Evolutionary conservation across 2,888 invertebrate species (phyloP).

Genomic region (Pollenia labialis): DNA sequence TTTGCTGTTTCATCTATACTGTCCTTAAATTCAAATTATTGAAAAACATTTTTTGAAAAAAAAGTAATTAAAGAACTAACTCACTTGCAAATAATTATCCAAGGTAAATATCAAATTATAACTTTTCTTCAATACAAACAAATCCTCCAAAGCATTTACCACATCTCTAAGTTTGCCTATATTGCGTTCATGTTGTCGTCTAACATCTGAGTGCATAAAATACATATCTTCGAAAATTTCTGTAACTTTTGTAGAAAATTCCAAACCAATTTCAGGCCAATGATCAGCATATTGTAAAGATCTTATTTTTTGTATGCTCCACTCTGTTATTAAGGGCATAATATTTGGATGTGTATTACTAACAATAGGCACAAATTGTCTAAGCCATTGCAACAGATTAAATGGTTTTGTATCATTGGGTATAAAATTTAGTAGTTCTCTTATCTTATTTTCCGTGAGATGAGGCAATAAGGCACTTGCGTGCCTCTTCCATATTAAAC

Average conservation of each 20-base stretch:
- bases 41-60: neutral
- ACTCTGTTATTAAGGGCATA: constrained; percentile 82
- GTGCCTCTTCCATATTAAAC: constrained; percentile 83
- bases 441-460: constrained; percentile 79
- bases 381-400: constrained; percentile 82
- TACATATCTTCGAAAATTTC: constrained; percentile 82
- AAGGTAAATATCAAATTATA: constrained; percentile 82
- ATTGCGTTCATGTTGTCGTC: constrained; percentile 81
- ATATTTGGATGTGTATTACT: constrained; percentile 81
- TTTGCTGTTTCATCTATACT: constrained; percentile 82
- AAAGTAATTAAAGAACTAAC: constrained; percentile 12
- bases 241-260: constrained; percentile 82
- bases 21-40: constrained; percentile 74
- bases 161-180: constrained; percentile 80
- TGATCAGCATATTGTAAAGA: constrained; percentile 81
- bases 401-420: constrained; percentile 82
- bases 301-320: constrained; percentile 82
- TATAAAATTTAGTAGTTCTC: constrained; percentile 80
- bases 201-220: constrained; percentile 83
- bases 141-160: constrained; percentile 81
- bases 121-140: constrained; percentile 81
- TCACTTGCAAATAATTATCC: constrained; percentile 81
- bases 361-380: constrained; percentile 82
- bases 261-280: constrained; percentile 84
- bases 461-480: constrained; percentile 80